Conservation (phyloP, 2,888 invertebrate genomes). For the Drosophila prolongata region DNA sequence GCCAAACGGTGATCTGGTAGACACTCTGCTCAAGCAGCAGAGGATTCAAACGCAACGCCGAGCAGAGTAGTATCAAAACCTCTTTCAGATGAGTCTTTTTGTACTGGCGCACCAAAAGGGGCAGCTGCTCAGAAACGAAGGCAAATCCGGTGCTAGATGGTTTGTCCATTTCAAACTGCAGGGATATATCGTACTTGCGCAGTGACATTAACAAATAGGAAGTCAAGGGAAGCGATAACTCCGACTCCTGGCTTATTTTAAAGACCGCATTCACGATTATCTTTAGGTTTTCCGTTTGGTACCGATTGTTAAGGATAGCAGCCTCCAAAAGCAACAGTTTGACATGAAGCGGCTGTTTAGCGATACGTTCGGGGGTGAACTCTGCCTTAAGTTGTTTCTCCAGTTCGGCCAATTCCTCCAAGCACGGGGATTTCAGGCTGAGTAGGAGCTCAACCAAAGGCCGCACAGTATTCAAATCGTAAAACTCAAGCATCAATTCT, state of each 20-base stretch:
- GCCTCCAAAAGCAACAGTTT: slow-evolving; percentile 69
- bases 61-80: slow-evolving; percentile 76
- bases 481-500: slow-evolving; percentile 47
- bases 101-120: slow-evolving; percentile 35
- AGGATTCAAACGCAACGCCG: slow-evolving; percentile 81
- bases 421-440: slow-evolving; percentile 62
- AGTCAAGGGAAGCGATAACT: slow-evolving; percentile 48
- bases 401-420: slow-evolving; percentile 76
- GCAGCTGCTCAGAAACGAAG: slow-evolving; percentile 57
- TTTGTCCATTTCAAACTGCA: slow-evolving; percentile 48
- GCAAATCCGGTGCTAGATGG: slow-evolving; percentile 18
- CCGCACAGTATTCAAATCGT: slow-evolving; percentile 49
- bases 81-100: slow-evolving; percentile 59
- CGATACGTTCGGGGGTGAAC: slow-evolving; percentile 20
- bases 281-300: slow-evolving; percentile 25
- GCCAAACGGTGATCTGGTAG: slow-evolving; percentile 77
- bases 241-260: not conserved
- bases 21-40: slow-evolving; percentile 79
- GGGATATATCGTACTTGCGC: slow-evolving; percentile 75
- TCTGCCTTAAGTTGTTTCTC: slow-evolving; percentile 45
- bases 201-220: slow-evolving; percentile 74
- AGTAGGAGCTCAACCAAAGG: slow-evolving; percentile 70
- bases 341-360: not conserved
- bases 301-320: slow-evolving; percentile 67
- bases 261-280: slow-evolving; percentile 45